phyloP scores from a whole-genome alignment of 2,888 invertebrate genomes.

The Cantharis nigra region DNA sequence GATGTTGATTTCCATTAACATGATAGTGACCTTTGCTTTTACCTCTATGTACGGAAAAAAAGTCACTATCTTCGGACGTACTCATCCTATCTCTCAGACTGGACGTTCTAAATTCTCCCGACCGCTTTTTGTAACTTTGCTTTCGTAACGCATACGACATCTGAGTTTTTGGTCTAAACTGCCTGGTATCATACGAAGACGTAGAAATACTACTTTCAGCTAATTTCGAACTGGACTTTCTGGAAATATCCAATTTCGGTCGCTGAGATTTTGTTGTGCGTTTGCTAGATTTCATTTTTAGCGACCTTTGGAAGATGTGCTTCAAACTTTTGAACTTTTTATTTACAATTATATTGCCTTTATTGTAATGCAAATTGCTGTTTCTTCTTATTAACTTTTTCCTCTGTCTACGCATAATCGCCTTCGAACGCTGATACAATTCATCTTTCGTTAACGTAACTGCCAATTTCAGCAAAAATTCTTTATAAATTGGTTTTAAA shows the following conservation, averaged over 20 bases:
- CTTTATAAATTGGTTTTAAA: constrained; percentile 88
- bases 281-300: constrained; percentile 49
- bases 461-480: constrained; percentile 83
- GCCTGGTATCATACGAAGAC: constrained; percentile 66
- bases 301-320: constrained; percentile 64
- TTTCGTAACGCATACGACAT: constrained; percentile 39
- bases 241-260: constrained; percentile 5
- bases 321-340: constrained; percentile 50
- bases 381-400: constrained; percentile 68
- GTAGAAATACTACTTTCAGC: constrained; percentile 67
- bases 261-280: constrained; percentile 31
- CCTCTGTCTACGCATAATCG: constrained; percentile 84
- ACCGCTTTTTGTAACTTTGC: constrained; percentile 45
- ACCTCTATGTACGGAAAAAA: constrained; percentile 50
- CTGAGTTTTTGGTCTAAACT: constrained; percentile 64
- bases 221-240: constrained; percentile 35
- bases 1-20: constrained; percentile 43
- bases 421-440: constrained; percentile 85
- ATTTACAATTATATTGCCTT: constrained; percentile 43
- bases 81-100: constrained; percentile 42
- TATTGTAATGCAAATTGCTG: constrained; percentile 56
- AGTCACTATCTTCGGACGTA: constrained; percentile 58
- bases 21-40: constrained; percentile 48
- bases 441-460: constrained; percentile 91
- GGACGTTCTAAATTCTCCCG: constrained; percentile 11